Base-by-base conservation (phyloP, 2,888 invertebrate genomes). In the Ferrisia virgata region DNA sequence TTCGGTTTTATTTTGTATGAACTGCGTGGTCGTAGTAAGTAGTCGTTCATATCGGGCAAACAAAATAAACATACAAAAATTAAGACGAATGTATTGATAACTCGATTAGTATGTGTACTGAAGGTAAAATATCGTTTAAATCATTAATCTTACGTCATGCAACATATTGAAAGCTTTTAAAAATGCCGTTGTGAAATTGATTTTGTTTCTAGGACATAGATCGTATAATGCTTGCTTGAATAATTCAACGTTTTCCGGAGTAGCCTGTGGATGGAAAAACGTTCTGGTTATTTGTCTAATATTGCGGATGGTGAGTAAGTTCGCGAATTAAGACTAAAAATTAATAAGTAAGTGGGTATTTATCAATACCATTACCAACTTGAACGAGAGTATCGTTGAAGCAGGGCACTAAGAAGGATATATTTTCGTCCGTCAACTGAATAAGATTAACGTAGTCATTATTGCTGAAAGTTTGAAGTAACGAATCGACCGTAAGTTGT, bases 401-500 rank as follows among this genome's bases (percentile, higher is more conserved):
- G 89, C 99, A 99, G 0, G 92, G 91, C 39, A 98, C 94, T 6
- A 96, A 92, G 95, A 92, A 0, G 94, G 92, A 1, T 0, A 89
- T 88, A 25, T 91, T 91, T 64, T 93, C 76, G 2, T 83, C 22
- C 28, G 1, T 92, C 86, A 96, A 95, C 88, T 93, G 93, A 87
- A 96, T 93, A 40, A 99, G 94, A 87, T 98, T 98, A 85, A 99
- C 95, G 88, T 95, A 98, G 89, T 99, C 99, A 89, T 99, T 98
- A 88, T 99, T 99, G 11, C 97, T 97, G 80, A 99, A 92, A 0
- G 99, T 99, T 85, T 96, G 96, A 87, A 99, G 89, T 85, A 99
- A 93, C 53, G 95, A 94, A 85, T 93, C 91, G 25, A 98, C 93
- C 0, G 98, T 98, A 87, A 95, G 93, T 87, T 94, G 92, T 18